Evolutionary conservation across 1,140 invertebrate species (phyloP).

Genomic region (Hestina assimilis): DNA sequence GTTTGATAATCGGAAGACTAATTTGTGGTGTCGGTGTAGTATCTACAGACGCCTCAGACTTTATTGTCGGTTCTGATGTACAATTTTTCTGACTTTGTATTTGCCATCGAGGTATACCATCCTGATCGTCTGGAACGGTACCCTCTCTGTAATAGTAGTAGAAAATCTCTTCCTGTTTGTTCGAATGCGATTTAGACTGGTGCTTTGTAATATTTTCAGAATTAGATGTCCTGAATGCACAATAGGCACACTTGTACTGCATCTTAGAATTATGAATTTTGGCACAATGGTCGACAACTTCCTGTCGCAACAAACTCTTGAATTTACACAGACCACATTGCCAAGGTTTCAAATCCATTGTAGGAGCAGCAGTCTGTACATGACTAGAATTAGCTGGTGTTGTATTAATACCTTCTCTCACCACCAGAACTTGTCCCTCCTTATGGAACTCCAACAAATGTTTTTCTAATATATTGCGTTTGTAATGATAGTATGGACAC

Average conservation of each 20-base stretch:
- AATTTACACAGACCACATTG: conserved; percentile 84
- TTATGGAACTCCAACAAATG: conserved; percentile 83
- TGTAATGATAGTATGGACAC: conserved; percentile 83
- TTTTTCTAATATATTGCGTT: conserved; percentile 81
- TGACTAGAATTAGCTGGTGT: conserved; percentile 27
- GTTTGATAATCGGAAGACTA: neutral
- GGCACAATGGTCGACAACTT: conserved; percentile 80
- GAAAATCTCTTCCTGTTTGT: conserved; percentile 48
- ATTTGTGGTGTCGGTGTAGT: neutral
- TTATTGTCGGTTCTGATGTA: conserved; percentile 31
- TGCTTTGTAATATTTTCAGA: conserved; percentile 80
- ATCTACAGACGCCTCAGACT: conserved; percentile 33
- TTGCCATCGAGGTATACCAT: conserved; percentile 53
- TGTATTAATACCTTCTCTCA: conserved; percentile 74
- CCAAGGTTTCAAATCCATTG: conserved; percentile 82
- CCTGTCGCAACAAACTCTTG: conserved; percentile 79
- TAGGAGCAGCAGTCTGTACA: conserved; percentile 41
- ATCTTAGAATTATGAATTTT: conserved; percentile 80
- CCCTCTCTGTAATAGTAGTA: conserved; percentile 64
- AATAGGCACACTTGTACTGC: conserved; percentile 84
- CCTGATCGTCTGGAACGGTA: conserved; percentile 42
- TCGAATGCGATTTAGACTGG: conserved; percentile 48
- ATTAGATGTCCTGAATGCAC: conserved; percentile 79
- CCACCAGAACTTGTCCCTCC: conserved; percentile 77
- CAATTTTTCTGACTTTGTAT: conserved; percentile 44